These are phyloP conservation scores for Agonopterix subpropinquella DNA, from an alignment of 2,888 invertebrate species.

Conservation along the genomic window DNA sequence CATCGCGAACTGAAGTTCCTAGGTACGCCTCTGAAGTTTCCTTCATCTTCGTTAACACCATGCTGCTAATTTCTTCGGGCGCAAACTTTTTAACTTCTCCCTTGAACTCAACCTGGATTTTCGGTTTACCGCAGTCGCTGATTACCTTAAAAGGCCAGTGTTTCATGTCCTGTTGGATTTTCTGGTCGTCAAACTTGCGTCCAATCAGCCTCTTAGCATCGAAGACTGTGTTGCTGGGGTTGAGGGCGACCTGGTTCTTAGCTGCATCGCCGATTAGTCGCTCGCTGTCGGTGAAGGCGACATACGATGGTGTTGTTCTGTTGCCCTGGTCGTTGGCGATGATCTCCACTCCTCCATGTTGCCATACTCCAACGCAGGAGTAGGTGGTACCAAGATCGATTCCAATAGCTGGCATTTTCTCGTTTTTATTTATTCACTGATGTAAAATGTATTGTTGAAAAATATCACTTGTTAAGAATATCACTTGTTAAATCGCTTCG, in stretches of 20 bases:
- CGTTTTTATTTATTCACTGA: constrained; percentile 11
- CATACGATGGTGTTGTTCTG: constrained; percentile 83
- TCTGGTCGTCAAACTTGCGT: constrained; percentile 81
- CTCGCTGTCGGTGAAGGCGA: constrained; percentile 83
- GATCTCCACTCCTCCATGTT: constrained; percentile 84
- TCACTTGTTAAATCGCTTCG: constrained; percentile 21
- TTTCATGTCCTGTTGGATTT: constrained; percentile 87
- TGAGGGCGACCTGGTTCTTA: constrained; percentile 83
- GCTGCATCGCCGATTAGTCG: constrained; percentile 82
- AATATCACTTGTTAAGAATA: background rate
- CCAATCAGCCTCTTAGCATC: constrained; percentile 89
- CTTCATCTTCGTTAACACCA: constrained; percentile 89
- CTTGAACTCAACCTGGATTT: constrained; percentile 80
- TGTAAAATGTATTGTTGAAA: background rate
- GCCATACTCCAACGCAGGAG: constrained; percentile 72
- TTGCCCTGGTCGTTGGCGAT: constrained; percentile 82
- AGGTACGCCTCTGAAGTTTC: constrained; percentile 85
- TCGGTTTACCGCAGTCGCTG: constrained; percentile 79
- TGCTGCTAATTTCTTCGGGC: constrained; percentile 83
- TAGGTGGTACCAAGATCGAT: constrained; percentile 76
- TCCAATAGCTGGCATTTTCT: constrained; percentile 70
- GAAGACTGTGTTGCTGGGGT: constrained; percentile 84
- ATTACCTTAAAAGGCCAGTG: constrained; percentile 89
- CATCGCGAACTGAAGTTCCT: constrained; percentile 79
- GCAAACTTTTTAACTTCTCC: constrained; percentile 79